phyloP scores from a whole-genome alignment of 35 echinoderm and acorn worm genomes.

The Patiria miniata region DNA sequence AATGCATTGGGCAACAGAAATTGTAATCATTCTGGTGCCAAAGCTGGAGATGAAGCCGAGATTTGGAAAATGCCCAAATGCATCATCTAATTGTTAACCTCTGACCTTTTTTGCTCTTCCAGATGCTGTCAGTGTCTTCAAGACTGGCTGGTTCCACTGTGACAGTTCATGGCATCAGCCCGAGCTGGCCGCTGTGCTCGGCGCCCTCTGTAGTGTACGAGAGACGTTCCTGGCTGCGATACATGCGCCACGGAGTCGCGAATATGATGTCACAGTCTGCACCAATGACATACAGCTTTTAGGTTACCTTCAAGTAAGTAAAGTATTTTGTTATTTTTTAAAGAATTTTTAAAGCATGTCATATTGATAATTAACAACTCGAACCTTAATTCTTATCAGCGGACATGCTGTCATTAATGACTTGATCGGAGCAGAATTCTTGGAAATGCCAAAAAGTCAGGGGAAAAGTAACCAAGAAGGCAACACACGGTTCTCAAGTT shows the following conservation, averaged over 20 bases:
- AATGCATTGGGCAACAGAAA: no score
- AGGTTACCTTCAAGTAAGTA: constrained; percentile 43
- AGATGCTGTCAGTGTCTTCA: constrained; percentile 82
- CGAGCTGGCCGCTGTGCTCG: constrained; percentile 44
- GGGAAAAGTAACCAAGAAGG: background rate
- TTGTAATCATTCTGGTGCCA: no score
- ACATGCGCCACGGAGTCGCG: constrained; percentile 43
- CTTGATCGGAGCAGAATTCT: background rate
- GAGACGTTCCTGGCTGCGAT: constrained; percentile 62
- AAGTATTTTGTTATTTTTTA: background rate
- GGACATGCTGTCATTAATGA: no score
- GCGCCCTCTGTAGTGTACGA: constrained; percentile 58
- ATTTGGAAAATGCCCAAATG: no score
- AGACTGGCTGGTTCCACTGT: constrained; percentile 78
- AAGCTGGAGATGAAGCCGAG: no score
- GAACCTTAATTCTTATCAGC: background rate
- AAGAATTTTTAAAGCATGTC: no score
- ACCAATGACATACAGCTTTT: constrained; percentile 47
- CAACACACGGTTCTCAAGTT: no score
- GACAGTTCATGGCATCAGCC: constrained; percentile 74
- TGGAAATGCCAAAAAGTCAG: background rate
- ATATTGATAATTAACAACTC: background rate
- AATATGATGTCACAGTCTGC: constrained; percentile 84
- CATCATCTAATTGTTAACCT: no score
- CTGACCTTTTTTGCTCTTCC: no score